A percentile compares a stretch with the other conserved stretches of the same genome.
These are phyloP conservation scores for Microchrysa polita DNA, from an alignment of 2,888 invertebrate species.

Conservation along the genomic window DNA sequence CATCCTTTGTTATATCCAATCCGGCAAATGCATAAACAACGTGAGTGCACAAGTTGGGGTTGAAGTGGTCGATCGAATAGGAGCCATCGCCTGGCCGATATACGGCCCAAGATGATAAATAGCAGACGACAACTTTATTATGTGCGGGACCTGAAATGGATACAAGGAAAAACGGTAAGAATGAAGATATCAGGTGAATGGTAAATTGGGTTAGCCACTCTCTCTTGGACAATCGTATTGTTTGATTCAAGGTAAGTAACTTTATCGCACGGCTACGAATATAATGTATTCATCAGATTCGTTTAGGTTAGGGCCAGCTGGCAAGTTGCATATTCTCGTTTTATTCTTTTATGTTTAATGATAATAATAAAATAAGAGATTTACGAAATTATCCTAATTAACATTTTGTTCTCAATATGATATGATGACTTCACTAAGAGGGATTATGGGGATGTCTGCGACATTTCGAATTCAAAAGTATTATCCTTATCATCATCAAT, in stretches of 20 bases:
- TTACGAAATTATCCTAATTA: too few species aligned
- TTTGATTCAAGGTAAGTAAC: neutral
- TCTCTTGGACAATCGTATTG: neutral
- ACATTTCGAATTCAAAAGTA: too few species aligned
- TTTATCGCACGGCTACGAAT: too few species aligned
- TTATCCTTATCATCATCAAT: too few species aligned
- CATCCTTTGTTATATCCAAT: conserved; percentile 71
- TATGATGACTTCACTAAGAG: too few species aligned
- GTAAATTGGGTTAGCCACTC: neutral
- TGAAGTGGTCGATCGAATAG: conserved; percentile 74
- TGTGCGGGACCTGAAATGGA: conserved; percentile 71
- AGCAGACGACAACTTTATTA: conserved; percentile 81
- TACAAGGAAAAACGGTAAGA: conserved; percentile 16
- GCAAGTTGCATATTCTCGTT: too few species aligned
- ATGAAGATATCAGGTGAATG: neutral
- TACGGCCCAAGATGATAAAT: conserved; percentile 82
- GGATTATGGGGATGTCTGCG: too few species aligned
- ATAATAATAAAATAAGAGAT: too few species aligned
- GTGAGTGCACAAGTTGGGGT: conserved; percentile 81
- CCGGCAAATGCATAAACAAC: conserved; percentile 85
- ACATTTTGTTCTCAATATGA: too few species aligned
- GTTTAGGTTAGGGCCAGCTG: too few species aligned
- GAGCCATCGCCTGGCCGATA: conserved; percentile 75
- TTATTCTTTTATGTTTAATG: too few species aligned
- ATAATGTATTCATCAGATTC: too few species aligned